These are phyloP conservation scores for Ctenicera cuprea DNA, from an alignment of 2,888 invertebrate genomes.

Conservation along the genomic window DNA sequence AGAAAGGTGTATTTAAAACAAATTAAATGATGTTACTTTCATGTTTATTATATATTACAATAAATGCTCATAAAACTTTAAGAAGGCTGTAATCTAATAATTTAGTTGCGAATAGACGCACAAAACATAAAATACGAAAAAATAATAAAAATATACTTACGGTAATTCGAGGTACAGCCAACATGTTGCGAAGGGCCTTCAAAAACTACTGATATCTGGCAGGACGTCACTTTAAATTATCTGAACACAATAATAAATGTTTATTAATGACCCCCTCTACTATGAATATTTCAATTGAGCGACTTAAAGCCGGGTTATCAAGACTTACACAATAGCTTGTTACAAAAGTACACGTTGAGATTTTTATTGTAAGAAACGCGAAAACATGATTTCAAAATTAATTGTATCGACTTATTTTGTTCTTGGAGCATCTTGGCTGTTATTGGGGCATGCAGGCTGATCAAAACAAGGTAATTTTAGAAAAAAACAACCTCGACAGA, in stretches of 20 bases:
- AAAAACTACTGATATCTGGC: slow-evolving; percentile 22
- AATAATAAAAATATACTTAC: slow-evolving; percentile 45
- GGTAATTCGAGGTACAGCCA: slow-evolving; percentile 48
- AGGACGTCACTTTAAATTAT: slow-evolving; percentile 37
- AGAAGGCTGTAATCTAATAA: too few relatives aligned
- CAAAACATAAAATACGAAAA: background rate
- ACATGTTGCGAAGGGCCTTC: slow-evolving; percentile 46
- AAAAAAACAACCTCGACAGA: slow-evolving; percentile 11
- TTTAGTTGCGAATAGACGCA: background rate
- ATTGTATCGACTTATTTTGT: background rate
- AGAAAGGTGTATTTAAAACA: too few relatives aligned
- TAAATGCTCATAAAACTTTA: too few relatives aligned
- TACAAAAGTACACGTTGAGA: background rate
- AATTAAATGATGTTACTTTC: too few relatives aligned
- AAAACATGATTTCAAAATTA: background rate
- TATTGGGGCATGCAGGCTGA: background rate
- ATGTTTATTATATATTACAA: too few relatives aligned
- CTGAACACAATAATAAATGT: slow-evolving; percentile 39
- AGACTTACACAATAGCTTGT: slow-evolving; percentile 4
- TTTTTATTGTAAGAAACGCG: background rate
- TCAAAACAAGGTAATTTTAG: slow-evolving; percentile 14
- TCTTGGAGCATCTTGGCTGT: background rate
- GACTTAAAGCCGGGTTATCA: slow-evolving; percentile 15
- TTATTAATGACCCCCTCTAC: slow-evolving; percentile 45
- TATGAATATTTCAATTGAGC: slow-evolving; percentile 21